Base-by-base conservation (phyloP, 2,113 vertebrate species). In the Speoplatyrhinus poulsoni region DNA sequence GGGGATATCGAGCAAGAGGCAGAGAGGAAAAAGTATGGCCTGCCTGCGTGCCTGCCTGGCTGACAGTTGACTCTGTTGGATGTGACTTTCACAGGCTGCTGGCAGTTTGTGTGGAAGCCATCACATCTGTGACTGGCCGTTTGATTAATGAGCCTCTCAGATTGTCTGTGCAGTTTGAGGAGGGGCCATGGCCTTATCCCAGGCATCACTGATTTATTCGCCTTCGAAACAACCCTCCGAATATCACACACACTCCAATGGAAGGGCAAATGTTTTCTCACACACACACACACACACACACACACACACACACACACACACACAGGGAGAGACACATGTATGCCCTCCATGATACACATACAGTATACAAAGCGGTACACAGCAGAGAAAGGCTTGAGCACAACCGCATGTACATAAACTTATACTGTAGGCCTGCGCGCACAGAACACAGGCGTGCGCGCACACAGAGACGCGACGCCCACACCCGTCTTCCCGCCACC, bases 131-230 rank as follows among this genome's bases (percentile, higher is more conserved):
- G 95, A 95, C 93, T 95, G 94, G 83, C 87, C 69, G 81, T 91
- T 93, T 98, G 96, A 98, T 99, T 96, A 98, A 99, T 98, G 96
- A 97, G 95, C 93, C 95, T 95, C 95, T 96, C 95, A 97, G 94
- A 87, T 94, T 92, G 91, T 93, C 77, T 86, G 91, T 91, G 92
- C 92, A 92, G 94, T 94, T 92, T 94, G 95, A 97, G 92, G 92
- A 88, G 92, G 89, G 93, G 93, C 94, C 92, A 52, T 86, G 94
- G 93, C 94, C 94, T 96, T 95, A 92, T 92, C 96, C 91, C 90
- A 93, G 94, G 95, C 95, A 95, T 93, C 94, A 91, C 75, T 95
- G 93, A 93, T 96, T 98, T 94, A 94, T 91, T 95, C 68, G 60
- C 88, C 92, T 94, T 94, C 91, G 89, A 92, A 92, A 89, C 87